phyloP scores from a whole-genome alignment of 2,113 vertebrate genomes.

The Actinemys pallida region DNA sequence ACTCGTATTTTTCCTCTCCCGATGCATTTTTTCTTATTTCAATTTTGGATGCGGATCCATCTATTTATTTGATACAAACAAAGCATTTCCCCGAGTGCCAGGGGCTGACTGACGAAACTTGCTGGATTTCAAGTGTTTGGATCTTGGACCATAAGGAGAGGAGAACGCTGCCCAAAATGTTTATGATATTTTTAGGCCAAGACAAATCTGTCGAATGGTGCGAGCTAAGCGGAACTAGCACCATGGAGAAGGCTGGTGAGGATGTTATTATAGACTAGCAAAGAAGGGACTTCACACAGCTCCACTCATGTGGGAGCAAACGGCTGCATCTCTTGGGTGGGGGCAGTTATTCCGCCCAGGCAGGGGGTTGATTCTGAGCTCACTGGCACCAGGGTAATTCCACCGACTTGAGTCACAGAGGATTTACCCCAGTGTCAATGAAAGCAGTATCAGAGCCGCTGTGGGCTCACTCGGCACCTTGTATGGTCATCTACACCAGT shows the following conservation, averaged over 20 bases:
- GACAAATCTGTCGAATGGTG: constrained; percentile 18
- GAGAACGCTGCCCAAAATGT: constrained; percentile 60
- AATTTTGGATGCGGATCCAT: constrained; percentile 37
- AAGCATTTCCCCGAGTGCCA: constrained; percentile 49
- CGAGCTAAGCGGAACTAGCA: background rate
- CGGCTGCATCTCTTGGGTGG: background rate
- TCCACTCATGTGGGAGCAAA: background rate
- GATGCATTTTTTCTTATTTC: constrained; percentile 5
- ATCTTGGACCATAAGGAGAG: constrained; percentile 60
- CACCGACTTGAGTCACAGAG: background rate
- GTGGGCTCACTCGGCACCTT: background rate
- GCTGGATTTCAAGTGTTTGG: constrained; percentile 55
- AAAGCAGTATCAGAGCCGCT: background rate
- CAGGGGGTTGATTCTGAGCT: background rate
- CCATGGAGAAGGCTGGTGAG: background rate
- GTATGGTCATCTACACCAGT: too few relatives aligned
- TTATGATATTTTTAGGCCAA: constrained; percentile 63
- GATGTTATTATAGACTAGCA: background rate
- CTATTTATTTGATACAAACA: constrained; percentile 57
- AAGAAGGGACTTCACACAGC: background rate
- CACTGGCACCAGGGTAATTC: background rate
- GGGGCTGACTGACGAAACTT: constrained; percentile 48
- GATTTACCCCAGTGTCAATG: background rate
- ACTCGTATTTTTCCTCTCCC: constrained; percentile 30
- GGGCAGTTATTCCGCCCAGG: background rate